These are phyloP conservation scores for Thelaira solivaga DNA, from an alignment of 2,888 invertebrate genomes.

Conservation along the genomic window DNA sequence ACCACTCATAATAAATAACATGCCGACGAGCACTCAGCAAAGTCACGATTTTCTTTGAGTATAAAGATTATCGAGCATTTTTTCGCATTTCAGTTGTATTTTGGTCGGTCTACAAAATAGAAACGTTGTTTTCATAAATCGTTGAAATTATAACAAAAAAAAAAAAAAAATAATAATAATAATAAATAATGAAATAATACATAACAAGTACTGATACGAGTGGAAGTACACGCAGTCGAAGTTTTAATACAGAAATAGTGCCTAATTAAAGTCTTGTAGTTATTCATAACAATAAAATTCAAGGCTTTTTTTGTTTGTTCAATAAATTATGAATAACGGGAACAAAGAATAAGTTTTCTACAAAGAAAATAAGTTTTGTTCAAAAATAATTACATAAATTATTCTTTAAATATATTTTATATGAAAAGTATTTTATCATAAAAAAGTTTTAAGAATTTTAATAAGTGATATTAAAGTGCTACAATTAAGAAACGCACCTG, in stretches of 20 bases:
- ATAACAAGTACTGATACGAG: too few species aligned
- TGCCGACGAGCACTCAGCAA: conserved; percentile 1
- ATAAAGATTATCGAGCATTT: conserved; percentile 40
- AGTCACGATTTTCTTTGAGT: conserved; percentile 35
- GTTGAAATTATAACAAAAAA: too few species aligned
- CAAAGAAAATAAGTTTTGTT: too few species aligned
- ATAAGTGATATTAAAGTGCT: too few species aligned
- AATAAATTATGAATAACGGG: conserved; percentile 2
- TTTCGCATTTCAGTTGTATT: conserved; percentile 38
- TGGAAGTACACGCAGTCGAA: neutral
- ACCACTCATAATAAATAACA: conserved; percentile 15
- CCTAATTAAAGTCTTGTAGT: neutral
- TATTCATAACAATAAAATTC: conserved; percentile 9
- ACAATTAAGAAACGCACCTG: neutral
- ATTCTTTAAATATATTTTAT: too few species aligned
- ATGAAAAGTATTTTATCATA: too few species aligned
- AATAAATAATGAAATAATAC: too few species aligned
- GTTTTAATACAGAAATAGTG: neutral
- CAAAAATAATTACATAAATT: too few species aligned
- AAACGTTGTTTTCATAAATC: conserved; percentile 15
- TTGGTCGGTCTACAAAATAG: conserved; percentile 38
- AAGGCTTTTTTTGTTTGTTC: neutral
- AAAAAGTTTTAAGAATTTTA: too few species aligned
- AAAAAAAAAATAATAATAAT: too few species aligned
- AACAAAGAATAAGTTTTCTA: too few species aligned